Evolutionary conservation across 2,888 invertebrate species (phyloP).

Genomic region (Catocala fraxini): DNA sequence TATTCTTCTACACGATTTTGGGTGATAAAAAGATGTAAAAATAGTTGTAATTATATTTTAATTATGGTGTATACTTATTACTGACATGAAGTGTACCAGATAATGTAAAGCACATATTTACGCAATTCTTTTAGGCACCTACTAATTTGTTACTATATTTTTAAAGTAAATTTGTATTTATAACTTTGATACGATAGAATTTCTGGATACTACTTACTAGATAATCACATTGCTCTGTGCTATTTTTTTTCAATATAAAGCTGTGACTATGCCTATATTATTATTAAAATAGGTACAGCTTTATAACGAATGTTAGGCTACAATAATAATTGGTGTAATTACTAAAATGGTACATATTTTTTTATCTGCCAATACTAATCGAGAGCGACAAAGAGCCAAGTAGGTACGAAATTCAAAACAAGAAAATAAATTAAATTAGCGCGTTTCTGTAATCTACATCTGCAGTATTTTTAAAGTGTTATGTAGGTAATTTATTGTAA

Average conservation of each 20-base stretch:
- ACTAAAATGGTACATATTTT: too few relatives aligned
- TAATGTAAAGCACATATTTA: conserved; percentile 46
- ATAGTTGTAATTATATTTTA: conserved; percentile 36
- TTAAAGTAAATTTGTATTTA: conserved; percentile 21
- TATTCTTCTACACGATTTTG: conserved; percentile 17
- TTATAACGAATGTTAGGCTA: too few relatives aligned
- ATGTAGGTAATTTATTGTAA: background rate
- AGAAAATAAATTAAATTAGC: background rate
- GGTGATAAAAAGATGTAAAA: conserved; percentile 48
- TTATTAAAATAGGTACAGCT: too few relatives aligned
- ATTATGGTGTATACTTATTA: conserved; percentile 35
- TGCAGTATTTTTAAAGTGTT: background rate
- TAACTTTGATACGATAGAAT: conserved; percentile 21
- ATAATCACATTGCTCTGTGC: too few relatives aligned
- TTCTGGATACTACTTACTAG: conserved; percentile 12
- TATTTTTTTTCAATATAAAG: too few relatives aligned
- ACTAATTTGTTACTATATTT: conserved; percentile 37
- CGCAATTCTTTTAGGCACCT: conserved; percentile 38
- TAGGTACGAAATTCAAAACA: too few relatives aligned
- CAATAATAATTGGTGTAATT: too few relatives aligned
- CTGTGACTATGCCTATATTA: too few relatives aligned
- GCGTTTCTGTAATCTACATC: background rate
- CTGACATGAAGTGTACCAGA: conserved; percentile 53
- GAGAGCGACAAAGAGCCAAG: too few relatives aligned
- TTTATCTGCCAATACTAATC: too few relatives aligned